Evolutionary conservation across 2,113 vertebrate species (phyloP).

Genomic region (Etia nguti): DNA sequence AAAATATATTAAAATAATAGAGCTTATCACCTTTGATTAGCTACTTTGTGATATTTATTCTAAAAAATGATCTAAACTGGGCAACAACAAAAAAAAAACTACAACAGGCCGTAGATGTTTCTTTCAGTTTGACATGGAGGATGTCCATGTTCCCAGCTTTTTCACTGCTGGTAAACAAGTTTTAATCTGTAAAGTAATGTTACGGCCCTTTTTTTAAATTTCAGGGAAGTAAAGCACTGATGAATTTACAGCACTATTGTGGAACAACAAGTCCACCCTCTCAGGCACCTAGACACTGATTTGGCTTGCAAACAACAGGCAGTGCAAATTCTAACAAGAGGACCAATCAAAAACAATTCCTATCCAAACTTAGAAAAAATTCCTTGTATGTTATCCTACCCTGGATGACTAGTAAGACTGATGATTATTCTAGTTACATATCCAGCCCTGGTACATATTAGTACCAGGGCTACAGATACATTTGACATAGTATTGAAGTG

Average conservation of each 20-base stretch:
- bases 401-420: neutral
- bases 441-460: neutral
- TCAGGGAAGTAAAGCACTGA: neutral
- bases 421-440: neutral
- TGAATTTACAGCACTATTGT: neutral
- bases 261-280: rapidly evolving
- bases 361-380: neutral
- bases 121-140: neutral
- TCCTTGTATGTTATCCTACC: neutral
- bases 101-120: neutral
- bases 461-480: neutral
- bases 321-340: neutral
- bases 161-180: neutral
- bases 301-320: neutral
- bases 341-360: neutral
- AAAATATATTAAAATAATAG: neutral
- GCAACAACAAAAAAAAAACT: neutral
- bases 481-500: neutral
- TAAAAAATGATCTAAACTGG: neutral
- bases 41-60: neutral
- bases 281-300: rapidly evolving
- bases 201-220: neutral
- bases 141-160: neutral
- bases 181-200: neutral
- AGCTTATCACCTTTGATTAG: neutral